These are phyloP conservation scores for Cryptotermes secundus DNA, from an alignment of 1,140 invertebrate genomes.

Conservation along the genomic window DNA sequence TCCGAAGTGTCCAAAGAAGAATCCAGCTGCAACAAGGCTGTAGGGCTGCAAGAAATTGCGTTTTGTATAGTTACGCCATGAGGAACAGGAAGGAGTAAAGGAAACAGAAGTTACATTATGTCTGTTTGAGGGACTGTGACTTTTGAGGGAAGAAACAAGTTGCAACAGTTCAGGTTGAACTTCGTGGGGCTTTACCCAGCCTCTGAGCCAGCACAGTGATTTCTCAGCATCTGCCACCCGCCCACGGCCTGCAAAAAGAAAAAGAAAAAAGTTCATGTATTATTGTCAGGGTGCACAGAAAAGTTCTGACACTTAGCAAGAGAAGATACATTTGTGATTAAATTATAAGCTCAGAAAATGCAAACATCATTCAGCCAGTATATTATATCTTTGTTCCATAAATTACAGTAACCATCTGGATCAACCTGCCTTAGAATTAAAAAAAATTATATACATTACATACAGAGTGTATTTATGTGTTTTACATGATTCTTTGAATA, in stretches of 20 bases:
- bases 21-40: conserved; percentile 59
- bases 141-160: conserved; percentile 5
- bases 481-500: too few relatives aligned
- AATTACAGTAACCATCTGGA: too few relatives aligned
- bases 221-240: conserved; percentile 50
- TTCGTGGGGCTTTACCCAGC: conserved; percentile 56
- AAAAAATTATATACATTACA: too few relatives aligned
- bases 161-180: conserved; percentile 47
- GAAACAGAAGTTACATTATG: not conserved
- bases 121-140: not conserved
- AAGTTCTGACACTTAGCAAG: too few relatives aligned
- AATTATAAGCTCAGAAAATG: too few relatives aligned
- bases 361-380: too few relatives aligned
- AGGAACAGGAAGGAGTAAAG: not conserved
- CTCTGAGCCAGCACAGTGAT: conserved; percentile 64
- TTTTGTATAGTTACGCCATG: conserved; percentile 47
- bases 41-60: conserved; percentile 63
- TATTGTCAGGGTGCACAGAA: too few relatives aligned
- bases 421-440: too few relatives aligned
- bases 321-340: too few relatives aligned
- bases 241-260: conserved; percentile 45
- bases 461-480: too few relatives aligned
- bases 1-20: conserved; percentile 70
- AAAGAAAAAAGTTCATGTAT: not conserved
- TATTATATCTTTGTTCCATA: too few relatives aligned